phyloP scores from a whole-genome alignment of 2,888 invertebrate species.

The Drosophila yooni region DNA sequence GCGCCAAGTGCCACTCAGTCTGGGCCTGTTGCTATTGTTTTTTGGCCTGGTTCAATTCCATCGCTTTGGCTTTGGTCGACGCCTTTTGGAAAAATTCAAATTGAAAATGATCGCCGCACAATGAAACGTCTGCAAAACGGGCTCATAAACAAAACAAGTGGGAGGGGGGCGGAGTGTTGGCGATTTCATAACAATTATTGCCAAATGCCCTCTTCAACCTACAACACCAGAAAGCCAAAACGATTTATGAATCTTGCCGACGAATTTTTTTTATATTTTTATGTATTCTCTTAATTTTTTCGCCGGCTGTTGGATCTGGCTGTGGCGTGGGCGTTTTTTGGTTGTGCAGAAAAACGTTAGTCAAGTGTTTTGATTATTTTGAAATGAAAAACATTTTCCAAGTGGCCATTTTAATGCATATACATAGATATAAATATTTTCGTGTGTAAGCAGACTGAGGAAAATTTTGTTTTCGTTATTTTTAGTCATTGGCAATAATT shows the following conservation, averaged over 20 bases:
- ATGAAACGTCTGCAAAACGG: constrained; percentile 44
- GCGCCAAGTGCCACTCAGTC: constrained; percentile 70
- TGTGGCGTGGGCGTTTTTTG: constrained; percentile 47
- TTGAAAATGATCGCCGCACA: constrained; percentile 62
- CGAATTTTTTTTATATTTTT: constrained; percentile 18
- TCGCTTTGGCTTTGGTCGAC: constrained; percentile 45
- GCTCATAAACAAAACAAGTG: constrained; percentile 25
- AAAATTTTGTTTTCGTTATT: constrained; percentile 31
- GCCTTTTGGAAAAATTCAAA: constrained; percentile 58
- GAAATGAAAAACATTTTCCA: constrained; percentile 49
- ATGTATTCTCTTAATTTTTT: constrained; percentile 35
- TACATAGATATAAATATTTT: constrained; percentile 31
- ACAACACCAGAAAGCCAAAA: constrained; percentile 22
- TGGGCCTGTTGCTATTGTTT: constrained; percentile 65
- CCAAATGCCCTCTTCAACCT: constrained; percentile 56
- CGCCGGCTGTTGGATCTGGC: constrained; percentile 45
- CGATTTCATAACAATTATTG: constrained; percentile 77
- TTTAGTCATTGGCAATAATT: constrained; percentile 36
- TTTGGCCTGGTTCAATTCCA: constrained; percentile 74
- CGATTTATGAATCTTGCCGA: constrained; percentile 48
- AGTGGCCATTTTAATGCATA: constrained; percentile 44
- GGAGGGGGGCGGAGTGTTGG: neutral
- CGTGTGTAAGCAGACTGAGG: constrained; percentile 11
- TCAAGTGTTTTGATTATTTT: constrained; percentile 42
- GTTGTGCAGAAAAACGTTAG: constrained; percentile 45